Conservation (phyloP, 1,140 invertebrate species). For the Hetaerina americana region DNA sequence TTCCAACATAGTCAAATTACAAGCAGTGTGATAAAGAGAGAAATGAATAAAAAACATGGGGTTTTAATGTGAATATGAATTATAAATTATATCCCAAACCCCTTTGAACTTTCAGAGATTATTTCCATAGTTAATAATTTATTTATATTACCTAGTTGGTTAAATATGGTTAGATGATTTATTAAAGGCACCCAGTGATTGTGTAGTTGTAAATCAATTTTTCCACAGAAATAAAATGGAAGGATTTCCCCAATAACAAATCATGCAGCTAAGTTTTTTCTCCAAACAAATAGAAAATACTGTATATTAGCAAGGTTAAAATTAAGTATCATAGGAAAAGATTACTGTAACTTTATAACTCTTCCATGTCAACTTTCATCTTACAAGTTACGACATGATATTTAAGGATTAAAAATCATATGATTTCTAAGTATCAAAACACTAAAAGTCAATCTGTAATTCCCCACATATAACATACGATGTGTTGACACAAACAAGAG, state of each 20-base stretch:
- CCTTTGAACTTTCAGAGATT: background rate
- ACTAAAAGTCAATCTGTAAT: too few relatives aligned
- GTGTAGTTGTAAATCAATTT: background rate
- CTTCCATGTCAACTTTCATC: background rate
- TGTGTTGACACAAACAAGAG: too few relatives aligned
- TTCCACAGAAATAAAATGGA: background rate
- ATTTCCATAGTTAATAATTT: background rate
- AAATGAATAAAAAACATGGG: background rate
- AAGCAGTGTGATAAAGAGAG: background rate
- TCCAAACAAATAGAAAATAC: background rate
- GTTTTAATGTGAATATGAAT: background rate
- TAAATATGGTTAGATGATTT: background rate
- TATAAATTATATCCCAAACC: background rate
- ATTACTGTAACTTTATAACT: background rate
- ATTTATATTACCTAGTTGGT: background rate
- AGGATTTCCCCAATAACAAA: background rate
- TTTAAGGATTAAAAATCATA: too few relatives aligned
- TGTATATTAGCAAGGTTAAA: background rate
- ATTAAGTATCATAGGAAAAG: background rate
- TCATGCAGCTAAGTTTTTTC: too few relatives aligned
- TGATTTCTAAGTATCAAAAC: too few relatives aligned
- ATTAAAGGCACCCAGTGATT: background rate
- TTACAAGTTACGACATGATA: too few relatives aligned
- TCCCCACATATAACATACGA: too few relatives aligned
- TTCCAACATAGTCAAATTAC: background rate